Conservation (phyloP, 2,797 vertebrate genomes). For the Pachyuromys duprasi region DNA sequence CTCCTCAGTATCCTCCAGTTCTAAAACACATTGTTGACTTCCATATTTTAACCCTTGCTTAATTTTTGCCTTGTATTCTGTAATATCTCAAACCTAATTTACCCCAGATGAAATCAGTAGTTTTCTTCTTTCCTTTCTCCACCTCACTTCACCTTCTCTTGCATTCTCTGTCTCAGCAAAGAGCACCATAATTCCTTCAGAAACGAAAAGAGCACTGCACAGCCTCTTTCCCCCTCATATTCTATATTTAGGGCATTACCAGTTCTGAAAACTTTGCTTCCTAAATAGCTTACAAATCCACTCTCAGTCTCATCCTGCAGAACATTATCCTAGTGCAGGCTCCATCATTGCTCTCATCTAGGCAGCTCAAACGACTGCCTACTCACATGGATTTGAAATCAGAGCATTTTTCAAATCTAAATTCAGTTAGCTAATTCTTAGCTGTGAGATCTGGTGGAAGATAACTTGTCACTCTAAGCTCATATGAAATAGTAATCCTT, state of each 20-base stretch:
- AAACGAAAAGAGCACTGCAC: not conserved
- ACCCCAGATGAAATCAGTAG: not conserved
- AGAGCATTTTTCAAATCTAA: not conserved
- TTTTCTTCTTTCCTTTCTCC: not conserved
- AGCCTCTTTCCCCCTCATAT: not conserved
- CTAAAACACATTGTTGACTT: not conserved
- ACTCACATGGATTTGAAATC: not conserved
- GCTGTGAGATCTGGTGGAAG: not conserved
- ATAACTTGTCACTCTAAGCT: not conserved
- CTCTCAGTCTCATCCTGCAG: not conserved
- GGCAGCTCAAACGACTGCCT: not conserved
- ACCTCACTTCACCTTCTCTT: not conserved
- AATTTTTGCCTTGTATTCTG: conserved; percentile 4
- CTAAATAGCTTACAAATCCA: not conserved
- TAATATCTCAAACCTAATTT: not conserved
- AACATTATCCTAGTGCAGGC: not conserved
- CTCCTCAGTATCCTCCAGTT: not conserved
- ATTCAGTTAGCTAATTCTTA: not conserved
- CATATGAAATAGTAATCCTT: not conserved
- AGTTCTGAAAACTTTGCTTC: not conserved
- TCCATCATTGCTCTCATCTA: not conserved
- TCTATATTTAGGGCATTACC: not conserved
- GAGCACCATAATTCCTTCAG: not conserved
- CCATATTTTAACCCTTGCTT: conserved; percentile 6
- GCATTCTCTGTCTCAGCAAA: not conserved